Conservation (phyloP, 2,888 invertebrate species). For the Epinotia demarniana region DNA sequence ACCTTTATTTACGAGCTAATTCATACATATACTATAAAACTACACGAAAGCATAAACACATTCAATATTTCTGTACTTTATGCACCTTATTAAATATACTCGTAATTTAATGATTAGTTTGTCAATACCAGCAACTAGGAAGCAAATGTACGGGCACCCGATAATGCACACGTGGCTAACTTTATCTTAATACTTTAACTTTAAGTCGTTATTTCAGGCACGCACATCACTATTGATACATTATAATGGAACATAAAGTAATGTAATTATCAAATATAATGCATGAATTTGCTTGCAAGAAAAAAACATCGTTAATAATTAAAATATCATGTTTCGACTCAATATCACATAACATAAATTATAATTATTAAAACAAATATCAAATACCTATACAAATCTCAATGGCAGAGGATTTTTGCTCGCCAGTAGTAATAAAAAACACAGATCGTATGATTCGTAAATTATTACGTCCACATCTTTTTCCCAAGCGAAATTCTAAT, state of each 20-base stretch:
- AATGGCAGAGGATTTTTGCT: not conserved
- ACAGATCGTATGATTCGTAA: not conserved
- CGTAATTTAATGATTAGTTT: constrained; percentile 1
- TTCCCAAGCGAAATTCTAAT: too few relatives aligned
- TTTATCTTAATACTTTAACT: constrained; percentile 4
- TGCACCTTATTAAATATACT: constrained; percentile 6
- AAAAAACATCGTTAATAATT: not conserved
- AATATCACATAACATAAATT: not conserved
- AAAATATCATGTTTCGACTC: not conserved
- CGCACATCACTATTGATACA: constrained; percentile 22
- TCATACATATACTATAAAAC: not conserved
- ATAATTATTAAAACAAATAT: not conserved
- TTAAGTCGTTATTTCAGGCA: constrained; percentile 21
- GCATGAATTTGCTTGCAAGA: not conserved
- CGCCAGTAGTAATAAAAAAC: not conserved
- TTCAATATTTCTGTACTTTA: not conserved
- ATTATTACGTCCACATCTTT: too few relatives aligned
- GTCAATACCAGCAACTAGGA: constrained; percentile 38
- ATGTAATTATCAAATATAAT: constrained; percentile 6
- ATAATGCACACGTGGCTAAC: constrained; percentile 8
- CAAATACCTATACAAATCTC: not conserved
- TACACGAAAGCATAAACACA: not conserved
- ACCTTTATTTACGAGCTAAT: constrained; percentile 2
- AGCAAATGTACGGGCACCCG: constrained; percentile 47
- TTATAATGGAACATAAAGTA: not conserved